Evolutionary conservation across 2,888 invertebrate genomes (phyloP).

Genomic region (Strigamia maritima): DNA sequence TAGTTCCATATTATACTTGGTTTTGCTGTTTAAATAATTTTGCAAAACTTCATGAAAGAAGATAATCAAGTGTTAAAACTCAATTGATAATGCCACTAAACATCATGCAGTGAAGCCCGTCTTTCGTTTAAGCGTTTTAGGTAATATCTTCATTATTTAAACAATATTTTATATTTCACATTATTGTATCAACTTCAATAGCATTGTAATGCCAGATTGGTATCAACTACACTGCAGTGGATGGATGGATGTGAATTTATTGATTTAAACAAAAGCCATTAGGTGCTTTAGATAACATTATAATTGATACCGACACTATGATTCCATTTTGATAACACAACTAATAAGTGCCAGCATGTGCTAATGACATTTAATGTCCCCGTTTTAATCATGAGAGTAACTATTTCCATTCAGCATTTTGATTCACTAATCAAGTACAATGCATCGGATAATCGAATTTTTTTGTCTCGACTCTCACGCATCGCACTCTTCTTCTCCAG

Average conservation of each 20-base stretch:
- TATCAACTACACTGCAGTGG: too few species aligned
- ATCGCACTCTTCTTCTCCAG: neutral
- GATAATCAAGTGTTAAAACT: too few species aligned
- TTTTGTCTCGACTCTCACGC: neutral
- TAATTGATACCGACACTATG: slow-evolving; percentile 18
- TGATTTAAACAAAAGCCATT: neutral
- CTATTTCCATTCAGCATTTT: neutral
- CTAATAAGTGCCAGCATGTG: neutral
- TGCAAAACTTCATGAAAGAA: too few species aligned
- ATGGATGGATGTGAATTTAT: neutral
- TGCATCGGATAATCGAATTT: slow-evolving; percentile 1
- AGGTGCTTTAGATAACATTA: slow-evolving; percentile 1
- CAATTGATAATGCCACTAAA: too few species aligned
- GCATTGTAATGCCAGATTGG: too few species aligned
- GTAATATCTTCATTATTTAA: too few species aligned
- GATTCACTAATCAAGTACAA: slow-evolving; percentile 17
- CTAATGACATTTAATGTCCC: neutral
- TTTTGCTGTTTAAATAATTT: too few species aligned
- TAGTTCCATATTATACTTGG: too few species aligned
- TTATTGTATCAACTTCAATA: too few species aligned
- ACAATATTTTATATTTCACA: too few species aligned
- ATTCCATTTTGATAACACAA: neutral
- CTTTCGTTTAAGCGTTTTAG: too few species aligned
- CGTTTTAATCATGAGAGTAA: neutral
- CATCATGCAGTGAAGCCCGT: too few species aligned